Percentiles rank a stretch among this genome's conserved stretches.
Evolutionary conservation across 2,888 invertebrate genomes (phyloP).

Genomic region (Synergus umbraculus): DNA sequence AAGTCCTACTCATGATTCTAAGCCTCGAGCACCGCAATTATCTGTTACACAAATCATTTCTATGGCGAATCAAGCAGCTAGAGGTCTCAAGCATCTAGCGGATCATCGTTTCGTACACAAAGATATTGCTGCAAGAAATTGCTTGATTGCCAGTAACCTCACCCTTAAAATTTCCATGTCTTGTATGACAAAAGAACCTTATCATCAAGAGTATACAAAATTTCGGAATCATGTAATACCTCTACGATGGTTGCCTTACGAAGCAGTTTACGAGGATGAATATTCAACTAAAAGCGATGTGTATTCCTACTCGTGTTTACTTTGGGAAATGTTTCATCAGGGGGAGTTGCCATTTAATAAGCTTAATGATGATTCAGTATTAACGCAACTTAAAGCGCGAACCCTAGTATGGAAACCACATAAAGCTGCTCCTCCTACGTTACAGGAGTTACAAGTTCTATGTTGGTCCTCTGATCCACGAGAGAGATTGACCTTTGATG

Average conservation of each 20-base stretch:
- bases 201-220: constrained; percentile 93
- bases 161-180: constrained; percentile 90
- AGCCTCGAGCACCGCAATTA: constrained; percentile 81
- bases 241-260: constrained; percentile 93
- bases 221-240: constrained; percentile 91
- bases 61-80: constrained; percentile 87
- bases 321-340: constrained; percentile 93
- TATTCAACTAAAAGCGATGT: constrained; percentile 96
- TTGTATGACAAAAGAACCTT: constrained; percentile 89
- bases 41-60: constrained; percentile 83
- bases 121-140: constrained; percentile 95
- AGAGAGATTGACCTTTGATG: constrained; percentile 84
- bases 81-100: constrained; percentile 89
- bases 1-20: constrained; percentile 68
- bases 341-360: constrained; percentile 88
- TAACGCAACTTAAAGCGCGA: constrained; percentile 82
- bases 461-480: constrained; percentile 85
- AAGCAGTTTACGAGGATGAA: constrained; percentile 93
- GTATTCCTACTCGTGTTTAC: constrained; percentile 92
- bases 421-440: constrained; percentile 81
- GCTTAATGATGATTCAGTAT: constrained; percentile 86
- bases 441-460: constrained; percentile 81
- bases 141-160: constrained; percentile 90
- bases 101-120: constrained; percentile 89
- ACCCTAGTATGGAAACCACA: constrained; percentile 85